These are phyloP conservation scores for Gadus chalcogrammus DNA, from an alignment of 2,113 vertebrate species.

Conservation along the genomic window DNA sequence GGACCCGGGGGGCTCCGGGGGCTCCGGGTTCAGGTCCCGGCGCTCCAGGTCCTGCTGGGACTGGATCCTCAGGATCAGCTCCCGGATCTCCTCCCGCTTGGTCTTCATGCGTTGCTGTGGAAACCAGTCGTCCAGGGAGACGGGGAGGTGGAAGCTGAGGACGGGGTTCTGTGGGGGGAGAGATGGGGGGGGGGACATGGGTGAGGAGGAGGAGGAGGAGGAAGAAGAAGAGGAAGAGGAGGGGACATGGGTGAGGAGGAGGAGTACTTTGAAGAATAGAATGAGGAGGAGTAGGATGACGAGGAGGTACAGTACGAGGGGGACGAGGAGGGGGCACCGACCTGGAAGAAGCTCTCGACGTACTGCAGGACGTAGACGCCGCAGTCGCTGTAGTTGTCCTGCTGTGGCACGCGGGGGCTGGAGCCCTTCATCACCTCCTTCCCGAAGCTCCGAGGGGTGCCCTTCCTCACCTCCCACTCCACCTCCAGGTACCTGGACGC, in stretches of 20 bases:
- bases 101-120: constrained; percentile 94
- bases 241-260: background rate
- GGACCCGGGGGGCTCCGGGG: constrained; percentile 16
- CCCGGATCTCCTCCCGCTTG: constrained; percentile 91
- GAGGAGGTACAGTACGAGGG: background rate
- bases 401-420: constrained; percentile 94
- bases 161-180: constrained; percentile 80
- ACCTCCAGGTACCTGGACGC: constrained; percentile 90
- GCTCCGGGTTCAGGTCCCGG: constrained; percentile 41
- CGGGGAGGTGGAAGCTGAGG: constrained; percentile 88
- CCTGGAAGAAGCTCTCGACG: constrained; percentile 99
- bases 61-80: constrained; percentile 88
- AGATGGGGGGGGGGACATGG: background rate
- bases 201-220: background rate
- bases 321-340: constrained; percentile 54
- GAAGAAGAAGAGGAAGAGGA: background rate
- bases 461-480: constrained; percentile 95
- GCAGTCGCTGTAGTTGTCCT: constrained; percentile 98
- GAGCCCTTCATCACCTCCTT: constrained; percentile 97
- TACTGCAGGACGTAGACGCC: constrained; percentile 95
- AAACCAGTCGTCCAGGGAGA: constrained; percentile 94
- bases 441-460: constrained; percentile 85
- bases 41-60: constrained; percentile 81
- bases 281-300: background rate
- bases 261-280: background rate